Conservation (phyloP, 2,888 invertebrate genomes). For the Seladonia tumulorum region DNA sequence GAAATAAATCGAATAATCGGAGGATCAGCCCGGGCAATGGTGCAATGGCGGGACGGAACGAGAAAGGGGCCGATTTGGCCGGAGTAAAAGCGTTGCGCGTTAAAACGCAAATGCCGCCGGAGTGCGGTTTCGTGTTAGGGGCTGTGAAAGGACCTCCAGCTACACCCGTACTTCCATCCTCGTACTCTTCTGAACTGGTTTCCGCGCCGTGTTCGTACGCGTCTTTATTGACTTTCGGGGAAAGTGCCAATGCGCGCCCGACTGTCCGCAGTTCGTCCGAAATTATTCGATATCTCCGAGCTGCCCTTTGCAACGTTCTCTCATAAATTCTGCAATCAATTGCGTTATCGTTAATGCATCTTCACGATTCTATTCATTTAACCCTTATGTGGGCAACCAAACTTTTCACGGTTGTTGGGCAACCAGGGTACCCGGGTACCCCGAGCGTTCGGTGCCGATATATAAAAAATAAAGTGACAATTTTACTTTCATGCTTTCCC, state of each 20-base stretch:
- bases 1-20: constrained; percentile 58
- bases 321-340: neutral
- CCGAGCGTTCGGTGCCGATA: too few species aligned
- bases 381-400: too few species aligned
- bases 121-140: constrained; percentile 69
- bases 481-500: too few species aligned
- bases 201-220: constrained; percentile 34
- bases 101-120: constrained; percentile 64
- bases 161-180: constrained; percentile 28
- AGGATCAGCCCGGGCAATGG: constrained; percentile 5
- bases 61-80: constrained; percentile 33
- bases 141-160: constrained; percentile 45
- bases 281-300: neutral
- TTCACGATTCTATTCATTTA: neutral
- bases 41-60: neutral
- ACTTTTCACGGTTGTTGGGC: too few species aligned
- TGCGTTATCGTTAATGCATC: neutral
- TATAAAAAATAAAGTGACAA: too few species aligned
- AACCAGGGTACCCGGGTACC: too few species aligned
- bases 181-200: constrained; percentile 18
- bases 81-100: constrained; percentile 56
- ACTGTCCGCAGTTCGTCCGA: neutral
- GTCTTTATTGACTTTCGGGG: constrained; percentile 42
- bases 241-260: constrained; percentile 5
- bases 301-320: neutral